Base-by-base conservation (phyloP, 1,140 invertebrate species). In the Odontomachus brunneus region DNA sequence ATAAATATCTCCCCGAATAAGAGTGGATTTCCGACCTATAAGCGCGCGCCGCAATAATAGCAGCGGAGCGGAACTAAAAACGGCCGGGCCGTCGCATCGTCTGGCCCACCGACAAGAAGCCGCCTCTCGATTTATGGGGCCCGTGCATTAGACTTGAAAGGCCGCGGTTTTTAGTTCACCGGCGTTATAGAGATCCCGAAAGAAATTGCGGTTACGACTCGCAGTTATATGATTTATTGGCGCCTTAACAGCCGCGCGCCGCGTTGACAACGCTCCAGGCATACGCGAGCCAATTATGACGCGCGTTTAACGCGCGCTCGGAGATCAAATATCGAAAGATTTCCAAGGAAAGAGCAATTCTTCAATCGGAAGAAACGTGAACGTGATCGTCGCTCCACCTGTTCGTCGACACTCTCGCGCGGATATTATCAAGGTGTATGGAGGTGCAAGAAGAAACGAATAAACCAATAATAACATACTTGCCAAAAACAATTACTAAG, bases 101-200 rank as follows among this genome's bases (percentile, higher is more conserved):
- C 75, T 80, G 65, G 75, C 75, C 75, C 75, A 80, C 65, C 75
- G 75, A 80, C 75, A 80, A 80, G 75, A 80, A 80, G 65, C 38
- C 65, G 51, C 22, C 65, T 80, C 75, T 80, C 75, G 65, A 80
- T 80, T 80, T 80, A 80, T 80, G 65, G 33, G 75, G 65, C 38
- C 65, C 75, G 75, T 71, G 75, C 75, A 80, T 80, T 80, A 80
- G 75, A 80, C 75, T 80, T 80, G 75, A 80, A 80, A 80, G 75
- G 51, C 65, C 38, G 51, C 24, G 75, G 33, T 80, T 80, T 80
- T 80, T 69, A 44, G 63, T 19, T 4, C 33, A 38, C 33, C 65
- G 29, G 33, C 33, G 33, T 69, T 33, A 78, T 29, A 66, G 11
- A 80, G 65, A 48, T 33, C 57, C 33, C 51, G 24, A 71, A 80